These are phyloP conservation scores for Leptinotarsa undecemlineata DNA, from an alignment of 1,140 invertebrate genomes.

Conservation along the genomic window DNA sequence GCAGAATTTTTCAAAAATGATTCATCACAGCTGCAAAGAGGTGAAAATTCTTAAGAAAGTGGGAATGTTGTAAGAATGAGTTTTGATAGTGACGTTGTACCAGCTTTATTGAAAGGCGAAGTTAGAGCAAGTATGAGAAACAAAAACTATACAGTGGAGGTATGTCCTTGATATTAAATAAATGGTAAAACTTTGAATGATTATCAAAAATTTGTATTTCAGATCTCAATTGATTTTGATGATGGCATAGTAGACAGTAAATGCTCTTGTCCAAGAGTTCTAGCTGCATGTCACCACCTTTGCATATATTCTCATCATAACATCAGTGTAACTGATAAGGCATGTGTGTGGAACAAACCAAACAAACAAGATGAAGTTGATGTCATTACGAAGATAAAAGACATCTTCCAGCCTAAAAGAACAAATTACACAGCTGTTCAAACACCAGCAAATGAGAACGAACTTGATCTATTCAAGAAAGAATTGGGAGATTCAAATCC, in stretches of 20 bases:
- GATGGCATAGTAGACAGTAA: too few relatives aligned
- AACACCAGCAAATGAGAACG: background rate
- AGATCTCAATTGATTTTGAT: background rate
- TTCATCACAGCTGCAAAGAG: conserved; percentile 15
- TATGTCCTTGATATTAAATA: conserved; percentile 11
- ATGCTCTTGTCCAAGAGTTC: conserved; percentile 25
- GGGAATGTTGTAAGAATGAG: conserved; percentile 19
- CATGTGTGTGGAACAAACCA: conserved; percentile 4
- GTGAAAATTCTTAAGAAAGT: conserved; percentile 24
- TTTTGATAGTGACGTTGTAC: conserved; percentile 9
- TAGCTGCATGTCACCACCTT: conserved; percentile 21
- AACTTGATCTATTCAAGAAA: conserved; percentile 18
- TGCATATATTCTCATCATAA: conserved; percentile 20
- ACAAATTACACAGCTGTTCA: conserved; percentile 11
- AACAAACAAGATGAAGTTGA: background rate
- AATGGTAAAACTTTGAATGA: conserved; percentile 1
- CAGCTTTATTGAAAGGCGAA: conserved; percentile 21
- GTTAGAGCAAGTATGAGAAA: conserved; percentile 20
- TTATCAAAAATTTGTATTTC: conserved; percentile 6
- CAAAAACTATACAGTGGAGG: conserved; percentile 16
- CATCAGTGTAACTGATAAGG: conserved; percentile 22
- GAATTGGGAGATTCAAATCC: conserved; percentile 15
- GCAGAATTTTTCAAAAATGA: conserved; percentile 24
- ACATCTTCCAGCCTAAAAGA: conserved; percentile 6
- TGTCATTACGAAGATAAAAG: background rate